Evolutionary conservation across 2,797 vertebrate species (phyloP).

Genomic region (Synaphobranchus kaupii): DNA sequence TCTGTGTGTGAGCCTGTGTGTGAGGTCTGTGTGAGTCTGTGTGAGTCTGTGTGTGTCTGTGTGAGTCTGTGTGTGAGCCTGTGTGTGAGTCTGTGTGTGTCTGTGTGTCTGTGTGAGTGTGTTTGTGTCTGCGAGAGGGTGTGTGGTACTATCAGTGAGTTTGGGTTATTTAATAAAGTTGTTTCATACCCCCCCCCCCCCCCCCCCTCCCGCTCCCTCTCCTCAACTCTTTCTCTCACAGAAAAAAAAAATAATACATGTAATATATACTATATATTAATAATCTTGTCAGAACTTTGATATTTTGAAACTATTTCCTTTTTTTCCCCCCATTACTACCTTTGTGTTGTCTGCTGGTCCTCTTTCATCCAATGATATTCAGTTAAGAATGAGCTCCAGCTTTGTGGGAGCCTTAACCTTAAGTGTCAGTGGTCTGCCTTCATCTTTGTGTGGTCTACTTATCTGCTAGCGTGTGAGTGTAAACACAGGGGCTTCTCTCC

Average conservation of each 20-base stretch:
- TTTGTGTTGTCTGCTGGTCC: neutral
- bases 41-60: neutral
- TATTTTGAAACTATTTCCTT: neutral
- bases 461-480: conserved; percentile 29
- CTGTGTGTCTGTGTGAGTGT: neutral
- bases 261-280: neutral
- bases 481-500: conserved; percentile 55
- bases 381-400: neutral
- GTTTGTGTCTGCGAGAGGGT: conserved; percentile 10
- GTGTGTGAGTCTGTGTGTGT: neutral
- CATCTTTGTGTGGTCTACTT: conserved; percentile 7
- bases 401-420: neutral
- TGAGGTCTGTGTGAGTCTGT: no score
- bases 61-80: neutral
- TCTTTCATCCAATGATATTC: neutral
- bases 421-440: neutral
- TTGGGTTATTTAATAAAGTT: neutral
- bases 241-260: no score
- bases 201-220: no score
- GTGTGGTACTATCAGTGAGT: neutral
- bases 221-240: no score
- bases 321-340: neutral
- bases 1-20: no score
- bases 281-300: neutral
- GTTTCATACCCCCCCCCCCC: neutral